Conservation (phyloP, 2,113 vertebrate genomes). For the Corydoras sp. region DNA sequence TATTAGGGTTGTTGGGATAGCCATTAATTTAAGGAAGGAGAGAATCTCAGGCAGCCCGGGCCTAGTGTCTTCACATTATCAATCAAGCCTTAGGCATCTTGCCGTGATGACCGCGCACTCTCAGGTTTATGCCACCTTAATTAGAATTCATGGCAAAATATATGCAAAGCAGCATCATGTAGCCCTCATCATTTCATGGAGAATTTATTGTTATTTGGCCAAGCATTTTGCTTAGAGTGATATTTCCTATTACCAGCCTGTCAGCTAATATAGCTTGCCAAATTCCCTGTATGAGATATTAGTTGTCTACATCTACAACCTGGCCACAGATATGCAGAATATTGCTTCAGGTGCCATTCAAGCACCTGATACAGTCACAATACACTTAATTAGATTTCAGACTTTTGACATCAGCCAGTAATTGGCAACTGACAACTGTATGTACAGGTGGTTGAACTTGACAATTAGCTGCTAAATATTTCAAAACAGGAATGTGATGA, state of each 20-base stretch:
- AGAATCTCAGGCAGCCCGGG: conserved; percentile 69
- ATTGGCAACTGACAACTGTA: conserved; percentile 24
- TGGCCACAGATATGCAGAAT: conserved; percentile 28
- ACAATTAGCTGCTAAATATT: conserved; percentile 15
- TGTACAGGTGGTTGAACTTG: conserved; percentile 26
- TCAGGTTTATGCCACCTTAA: conserved; percentile 75
- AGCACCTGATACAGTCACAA: conserved; percentile 21
- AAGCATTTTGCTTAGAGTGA: conserved; percentile 89
- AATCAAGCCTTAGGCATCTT: conserved; percentile 77
- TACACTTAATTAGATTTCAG: conserved; percentile 33
- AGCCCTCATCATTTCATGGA: conserved; percentile 89
- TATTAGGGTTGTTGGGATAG: conserved; percentile 81
- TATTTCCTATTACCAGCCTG: conserved; percentile 91
- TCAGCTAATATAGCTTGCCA: conserved; percentile 75
- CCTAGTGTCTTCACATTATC: conserved; percentile 74
- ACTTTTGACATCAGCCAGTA: conserved; percentile 22
- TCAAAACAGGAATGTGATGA: too few relatives aligned
- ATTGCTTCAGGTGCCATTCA: conserved; percentile 21
- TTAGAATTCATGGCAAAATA: conserved; percentile 95
- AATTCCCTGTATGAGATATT: conserved; percentile 32
- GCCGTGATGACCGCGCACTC: conserved; percentile 86
- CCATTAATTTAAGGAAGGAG: conserved; percentile 78
- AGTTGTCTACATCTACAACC: conserved; percentile 28
- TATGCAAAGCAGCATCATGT: conserved; percentile 88
- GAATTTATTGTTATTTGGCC: conserved; percentile 90